Conservation (phyloP, 2,888 invertebrate genomes). For the Trichogramma dendrolimi region DNA sequence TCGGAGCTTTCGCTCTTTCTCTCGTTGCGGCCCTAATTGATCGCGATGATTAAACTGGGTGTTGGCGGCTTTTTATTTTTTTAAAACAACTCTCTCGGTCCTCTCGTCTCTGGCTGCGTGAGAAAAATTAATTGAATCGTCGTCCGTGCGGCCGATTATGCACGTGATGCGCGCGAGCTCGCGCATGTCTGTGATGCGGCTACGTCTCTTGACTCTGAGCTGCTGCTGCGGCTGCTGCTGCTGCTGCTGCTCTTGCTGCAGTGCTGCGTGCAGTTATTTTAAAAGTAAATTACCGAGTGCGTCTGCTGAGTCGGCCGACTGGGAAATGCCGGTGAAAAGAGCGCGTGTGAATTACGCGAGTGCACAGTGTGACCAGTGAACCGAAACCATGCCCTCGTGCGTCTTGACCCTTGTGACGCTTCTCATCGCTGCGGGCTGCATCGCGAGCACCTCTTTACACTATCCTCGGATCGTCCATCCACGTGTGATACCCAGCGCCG, state of each 20-base stretch:
- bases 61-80: too few species aligned
- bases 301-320: constrained; percentile 3
- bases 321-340: neutral
- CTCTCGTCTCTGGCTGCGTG: constrained; percentile 10
- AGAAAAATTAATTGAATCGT: too few species aligned
- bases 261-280: too few species aligned
- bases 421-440: neutral
- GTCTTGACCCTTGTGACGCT: constrained; percentile 1
- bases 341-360: too few species aligned
- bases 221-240: too few species aligned
- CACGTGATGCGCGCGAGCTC: constrained; percentile 20
- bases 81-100: too few species aligned
- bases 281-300: neutral
- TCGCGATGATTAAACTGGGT: too few species aligned
- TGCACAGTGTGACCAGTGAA: too few species aligned
- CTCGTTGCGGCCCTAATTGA: too few species aligned
- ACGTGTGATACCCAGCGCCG: constrained; percentile 29
- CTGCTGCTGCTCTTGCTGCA: too few species aligned
- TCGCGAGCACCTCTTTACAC: neutral
- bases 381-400: neutral
- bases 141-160: constrained; percentile 16
- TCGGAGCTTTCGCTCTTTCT: neutral
- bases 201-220: too few species aligned
- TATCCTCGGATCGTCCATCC: constrained; percentile 37
- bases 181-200: constrained; percentile 12